These are phyloP conservation scores for Alloplasta piceator DNA, from an alignment of 2,888 invertebrate genomes.

Conservation along the genomic window DNA sequence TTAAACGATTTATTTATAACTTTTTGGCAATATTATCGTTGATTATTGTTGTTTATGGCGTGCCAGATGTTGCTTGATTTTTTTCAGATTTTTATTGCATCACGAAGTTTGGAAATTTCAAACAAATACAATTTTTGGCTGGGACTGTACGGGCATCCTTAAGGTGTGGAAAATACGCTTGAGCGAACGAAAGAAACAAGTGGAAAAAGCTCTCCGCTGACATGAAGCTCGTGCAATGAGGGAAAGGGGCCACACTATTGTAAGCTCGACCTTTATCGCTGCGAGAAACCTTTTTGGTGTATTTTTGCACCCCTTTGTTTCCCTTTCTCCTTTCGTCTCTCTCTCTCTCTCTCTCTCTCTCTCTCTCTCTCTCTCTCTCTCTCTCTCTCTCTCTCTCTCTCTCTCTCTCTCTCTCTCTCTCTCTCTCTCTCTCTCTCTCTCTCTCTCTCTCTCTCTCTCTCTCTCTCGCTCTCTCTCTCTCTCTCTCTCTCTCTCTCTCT, in stretches of 20 bases:
- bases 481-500: constrained; percentile 9
- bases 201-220: constrained; percentile 38
- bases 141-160: too few relatives aligned
- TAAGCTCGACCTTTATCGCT: constrained; percentile 55
- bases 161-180: neutral
- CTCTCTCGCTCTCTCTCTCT: neutral
- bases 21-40: too few relatives aligned
- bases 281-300: constrained; percentile 27
- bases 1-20: too few relatives aligned
- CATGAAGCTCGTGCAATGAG: constrained; percentile 41
- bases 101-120: too few relatives aligned
- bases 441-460: neutral
- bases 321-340: neutral
- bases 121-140: too few relatives aligned
- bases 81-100: too few relatives aligned
- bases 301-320: constrained; percentile 16
- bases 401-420: neutral
- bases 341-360: neutral
- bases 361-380: constrained; percentile 4
- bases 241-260: constrained; percentile 41
- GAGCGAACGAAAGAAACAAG: constrained; percentile 25
- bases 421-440: neutral
- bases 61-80: too few relatives aligned
- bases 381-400: constrained; percentile 6
- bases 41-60: too few relatives aligned